These are phyloP conservation scores for Trilocha varians DNA, from an alignment of 2,888 invertebrate genomes.

Conservation along the genomic window DNA sequence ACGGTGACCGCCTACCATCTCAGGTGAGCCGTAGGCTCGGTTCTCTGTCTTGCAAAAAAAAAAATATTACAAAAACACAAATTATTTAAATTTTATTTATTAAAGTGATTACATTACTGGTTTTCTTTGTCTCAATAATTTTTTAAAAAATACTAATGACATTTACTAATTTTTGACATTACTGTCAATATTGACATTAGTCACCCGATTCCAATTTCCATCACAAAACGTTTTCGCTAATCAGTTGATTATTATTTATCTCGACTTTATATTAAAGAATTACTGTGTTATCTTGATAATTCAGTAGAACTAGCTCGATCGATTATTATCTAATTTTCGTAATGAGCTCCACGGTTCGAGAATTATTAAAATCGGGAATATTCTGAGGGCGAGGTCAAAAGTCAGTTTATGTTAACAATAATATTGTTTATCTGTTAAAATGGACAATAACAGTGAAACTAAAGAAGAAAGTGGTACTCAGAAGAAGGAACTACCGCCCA, in stretches of 20 bases:
- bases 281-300: constrained; percentile 40
- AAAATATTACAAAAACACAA: too few relatives aligned
- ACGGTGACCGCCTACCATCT: too few relatives aligned
- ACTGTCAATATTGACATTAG: constrained; percentile 31
- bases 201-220: constrained; percentile 34
- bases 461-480: constrained; percentile 34
- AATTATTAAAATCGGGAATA: not conserved
- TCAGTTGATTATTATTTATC: constrained; percentile 28
- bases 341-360: constrained; percentile 8
- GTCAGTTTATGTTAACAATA: not conserved
- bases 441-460: constrained; percentile 51
- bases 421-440: constrained; percentile 24
- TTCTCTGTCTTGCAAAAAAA: too few relatives aligned
- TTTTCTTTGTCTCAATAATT: too few relatives aligned
- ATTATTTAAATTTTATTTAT: too few relatives aligned
- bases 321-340: constrained; percentile 20
- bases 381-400: not conserved
- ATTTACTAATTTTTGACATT: constrained; percentile 2
- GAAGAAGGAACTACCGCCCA: constrained; percentile 46
- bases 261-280: constrained; percentile 28
- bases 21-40: too few relatives aligned
- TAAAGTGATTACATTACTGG: too few relatives aligned
- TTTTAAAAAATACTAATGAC: too few relatives aligned
- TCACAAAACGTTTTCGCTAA: constrained; percentile 12
- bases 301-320: constrained; percentile 15